These are phyloP conservation scores for Cosmorhoe ocellata DNA, from an alignment of 2,888 invertebrate genomes.

Conservation along the genomic window DNA sequence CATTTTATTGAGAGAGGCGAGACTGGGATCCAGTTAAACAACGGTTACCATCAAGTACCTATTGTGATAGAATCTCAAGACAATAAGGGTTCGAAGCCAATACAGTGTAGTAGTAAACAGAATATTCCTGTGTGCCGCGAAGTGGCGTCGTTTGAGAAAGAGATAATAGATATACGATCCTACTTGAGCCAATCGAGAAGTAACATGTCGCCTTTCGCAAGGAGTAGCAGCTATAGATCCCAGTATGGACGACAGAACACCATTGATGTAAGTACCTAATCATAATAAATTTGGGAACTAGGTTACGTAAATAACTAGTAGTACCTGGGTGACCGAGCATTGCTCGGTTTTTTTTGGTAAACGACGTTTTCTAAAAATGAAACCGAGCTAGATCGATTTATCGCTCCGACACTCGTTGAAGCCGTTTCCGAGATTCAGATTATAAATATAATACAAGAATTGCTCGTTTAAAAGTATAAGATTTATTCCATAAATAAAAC, in stretches of 20 bases:
- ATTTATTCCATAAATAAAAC: too few relatives aligned
- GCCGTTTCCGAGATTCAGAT: too few relatives aligned
- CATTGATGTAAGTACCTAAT: conserved; percentile 71
- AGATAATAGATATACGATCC: conserved; percentile 87
- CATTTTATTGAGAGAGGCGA: conserved; percentile 65
- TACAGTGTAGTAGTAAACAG: conserved; percentile 65
- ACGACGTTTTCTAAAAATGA: too few relatives aligned
- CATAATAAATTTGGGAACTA: too few relatives aligned
- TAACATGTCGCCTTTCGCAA: conserved; percentile 87
- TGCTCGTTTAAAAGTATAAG: too few relatives aligned
- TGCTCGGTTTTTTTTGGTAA: too few relatives aligned
- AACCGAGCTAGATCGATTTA: too few relatives aligned
- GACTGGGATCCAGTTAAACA: conserved; percentile 54
- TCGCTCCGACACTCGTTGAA: too few relatives aligned
- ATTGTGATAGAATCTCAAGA: conserved; percentile 83
- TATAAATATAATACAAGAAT: too few relatives aligned
- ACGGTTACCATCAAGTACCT: conserved; percentile 86
- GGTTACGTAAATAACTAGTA: too few relatives aligned
- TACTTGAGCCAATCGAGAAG: conserved; percentile 89
- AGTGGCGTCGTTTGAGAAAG: conserved; percentile 80
- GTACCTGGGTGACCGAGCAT: too few relatives aligned
- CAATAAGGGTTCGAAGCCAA: conserved; percentile 52
- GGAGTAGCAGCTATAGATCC: conserved; percentile 87
- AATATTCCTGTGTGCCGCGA: conserved; percentile 76
- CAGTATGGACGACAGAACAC: conserved; percentile 85